Evolutionary conservation across 1,140 invertebrate genomes (phyloP).

Genomic region (Acromyrmex charruanus): DNA sequence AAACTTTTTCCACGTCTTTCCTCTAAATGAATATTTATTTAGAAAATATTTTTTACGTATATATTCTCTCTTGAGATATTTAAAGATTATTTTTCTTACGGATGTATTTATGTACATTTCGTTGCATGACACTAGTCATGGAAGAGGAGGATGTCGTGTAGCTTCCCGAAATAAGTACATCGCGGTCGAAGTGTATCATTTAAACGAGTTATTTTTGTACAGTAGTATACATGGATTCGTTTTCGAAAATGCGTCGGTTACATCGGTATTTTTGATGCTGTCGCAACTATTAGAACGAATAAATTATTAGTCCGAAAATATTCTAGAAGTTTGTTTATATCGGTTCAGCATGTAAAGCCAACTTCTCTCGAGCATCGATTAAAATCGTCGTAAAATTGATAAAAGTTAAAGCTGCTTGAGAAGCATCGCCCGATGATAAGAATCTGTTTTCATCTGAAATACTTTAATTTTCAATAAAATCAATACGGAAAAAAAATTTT

Average conservation of each 20-base stretch:
- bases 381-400: constrained; percentile 14
- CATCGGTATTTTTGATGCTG: constrained; percentile 38
- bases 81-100: neutral
- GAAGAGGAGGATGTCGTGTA: neutral
- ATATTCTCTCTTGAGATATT: neutral
- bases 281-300: constrained; percentile 27
- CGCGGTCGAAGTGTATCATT: constrained; percentile 26
- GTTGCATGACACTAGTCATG: neutral
- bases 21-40: neutral
- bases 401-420: neutral
- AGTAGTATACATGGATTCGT: neutral
- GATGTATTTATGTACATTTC: neutral
- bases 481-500: neutral
- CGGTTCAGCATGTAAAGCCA: neutral
- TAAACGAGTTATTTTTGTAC: constrained; percentile 66
- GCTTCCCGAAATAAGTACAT: constrained; percentile 22
- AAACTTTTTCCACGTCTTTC: neutral
- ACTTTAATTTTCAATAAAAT: neutral
- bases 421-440: neutral
- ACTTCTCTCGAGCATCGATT: neutral
- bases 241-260: constrained; percentile 44
- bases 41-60: neutral
- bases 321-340: neutral
- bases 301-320: neutral
- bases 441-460: neutral